Base-by-base conservation (phyloP, 2,888 invertebrate species). In the Listrodromus nycthemerus region DNA sequence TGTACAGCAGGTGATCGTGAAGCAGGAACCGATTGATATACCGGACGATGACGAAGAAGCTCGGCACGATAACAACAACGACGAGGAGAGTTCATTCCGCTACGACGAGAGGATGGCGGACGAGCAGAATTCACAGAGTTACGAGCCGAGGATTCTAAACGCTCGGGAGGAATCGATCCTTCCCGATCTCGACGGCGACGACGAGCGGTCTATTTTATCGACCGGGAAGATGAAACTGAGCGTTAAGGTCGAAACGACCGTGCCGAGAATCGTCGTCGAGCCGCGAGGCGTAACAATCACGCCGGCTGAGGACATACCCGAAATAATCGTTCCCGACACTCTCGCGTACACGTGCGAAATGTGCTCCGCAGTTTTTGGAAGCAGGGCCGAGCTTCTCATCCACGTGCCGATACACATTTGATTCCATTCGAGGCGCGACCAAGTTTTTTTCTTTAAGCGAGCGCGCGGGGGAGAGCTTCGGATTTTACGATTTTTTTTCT, bases 351-450 rank as follows among this genome's bases (percentile, higher is more conserved):
- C 96, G 87, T 97, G 97, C 91, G 97, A 97, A 93, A 97, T 97
- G 96, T 97, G 97, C 92, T 95, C 96, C 76, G 95, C 96, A 67
- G 95, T 96, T 87, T 97, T 97, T 93, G 94, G 95, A 10, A 96
- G 96, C 85, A 95, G 97, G 71, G 96, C 96, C 71, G 96, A 97
- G 86, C 93, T 96, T 61, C 93, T 97, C 85, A 94, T 96, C 77
- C 97, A 97, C 93, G 97, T 97, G 89, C 97, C 97, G 78, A 95
- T 97, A 91, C 97, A 97, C 93, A 97, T 97, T 94, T 96, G 96
- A 96, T 94, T 94, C 90, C 85, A 83, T 85, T 85, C 30, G 33
- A 33, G 33, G 33, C 33, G 33, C 33, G 33, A 33, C 33, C 33
- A 8, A 8, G 33, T 21, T 45, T 52, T 21, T 21, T 73, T n/a